Evolutionary conservation across 1,140 invertebrate genomes (phyloP), one percentile per base, ranked within the genome.

Genomic region (Maniola jurtina): DNA sequence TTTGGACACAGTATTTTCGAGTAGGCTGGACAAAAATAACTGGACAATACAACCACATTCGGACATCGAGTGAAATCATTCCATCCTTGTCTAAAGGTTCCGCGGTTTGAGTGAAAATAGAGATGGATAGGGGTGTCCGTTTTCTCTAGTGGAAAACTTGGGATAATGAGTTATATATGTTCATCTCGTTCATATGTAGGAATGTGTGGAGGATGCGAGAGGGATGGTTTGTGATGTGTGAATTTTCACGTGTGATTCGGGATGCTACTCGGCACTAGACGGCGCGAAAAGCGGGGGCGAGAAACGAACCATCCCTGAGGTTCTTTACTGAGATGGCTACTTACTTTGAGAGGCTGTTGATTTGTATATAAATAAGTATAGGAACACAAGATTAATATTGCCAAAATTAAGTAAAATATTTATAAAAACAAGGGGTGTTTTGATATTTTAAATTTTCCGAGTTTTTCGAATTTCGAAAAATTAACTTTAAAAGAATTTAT

Each of bases 151-250:
- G 80, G 75, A 84, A 88, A 88, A 63, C 75, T 63, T 14, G 56
- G 67, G 62, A 80, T 79, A 81, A 80, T 81, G 75, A 74, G 78
- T 74, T 74, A 80, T 81, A 61, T 87, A 87, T 77, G 80, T 66
- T 82, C 75, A 83, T 90, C 88, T 80, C 85, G 71, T 81, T 90
- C 85, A 80, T 80, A 76, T 87, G 84, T 89, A 86, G 76, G 80
- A 47, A 70, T 79, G 75, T 78, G 84, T 80, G 79, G 77, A 76
- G 69, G 68, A 79, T 64, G 76, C 72, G 83, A 90, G 76, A 87
- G 88, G 83, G 86, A 90, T 82, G 81, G 81, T 74, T 67, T 56
- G 70, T 66, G 55, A 75, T 76, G 70, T 72, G 75, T 68, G 71
- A 57, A 70, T 70, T 71, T 61, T 71, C 72, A 64, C 76, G 66